These are phyloP conservation scores for Gambusia yucatana DNA, from an alignment of 2,797 vertebrate genomes.

Conservation along the genomic window DNA sequence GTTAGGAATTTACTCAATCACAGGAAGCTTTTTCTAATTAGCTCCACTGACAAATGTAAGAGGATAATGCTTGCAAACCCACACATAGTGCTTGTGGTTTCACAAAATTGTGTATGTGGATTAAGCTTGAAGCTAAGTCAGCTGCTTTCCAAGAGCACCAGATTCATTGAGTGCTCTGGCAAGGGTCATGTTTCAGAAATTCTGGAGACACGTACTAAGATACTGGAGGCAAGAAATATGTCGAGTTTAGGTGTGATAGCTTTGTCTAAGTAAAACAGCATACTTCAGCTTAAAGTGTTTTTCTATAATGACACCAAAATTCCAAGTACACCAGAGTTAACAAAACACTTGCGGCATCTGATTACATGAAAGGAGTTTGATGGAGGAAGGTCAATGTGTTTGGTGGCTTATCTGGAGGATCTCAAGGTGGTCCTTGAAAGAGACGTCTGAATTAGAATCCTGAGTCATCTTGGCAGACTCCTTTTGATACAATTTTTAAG, in stretches of 20 bases:
- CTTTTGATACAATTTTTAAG: not conserved
- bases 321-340: not conserved
- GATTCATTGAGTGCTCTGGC: not conserved
- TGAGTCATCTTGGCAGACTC: not conserved
- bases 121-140: not conserved
- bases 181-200: not conserved
- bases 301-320: not conserved
- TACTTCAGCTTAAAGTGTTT: not conserved
- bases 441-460: not conserved
- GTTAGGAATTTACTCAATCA: not conserved
- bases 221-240: not conserved
- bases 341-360: not conserved
- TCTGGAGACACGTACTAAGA: not conserved
- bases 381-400: not conserved
- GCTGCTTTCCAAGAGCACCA: slow-evolving; percentile 7
- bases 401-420: not conserved
- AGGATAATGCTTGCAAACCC: slow-evolving; percentile 8
- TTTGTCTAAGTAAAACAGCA: not conserved
- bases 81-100: not conserved
- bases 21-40: not conserved
- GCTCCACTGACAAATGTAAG: not conserved
- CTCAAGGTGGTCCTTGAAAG: not conserved
- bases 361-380: not conserved
- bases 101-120: not conserved
- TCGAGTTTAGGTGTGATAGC: not conserved